phyloP scores from a whole-genome alignment of 1,140 invertebrate species.

The Pachyrhynchus sulphureomaculatus region DNA sequence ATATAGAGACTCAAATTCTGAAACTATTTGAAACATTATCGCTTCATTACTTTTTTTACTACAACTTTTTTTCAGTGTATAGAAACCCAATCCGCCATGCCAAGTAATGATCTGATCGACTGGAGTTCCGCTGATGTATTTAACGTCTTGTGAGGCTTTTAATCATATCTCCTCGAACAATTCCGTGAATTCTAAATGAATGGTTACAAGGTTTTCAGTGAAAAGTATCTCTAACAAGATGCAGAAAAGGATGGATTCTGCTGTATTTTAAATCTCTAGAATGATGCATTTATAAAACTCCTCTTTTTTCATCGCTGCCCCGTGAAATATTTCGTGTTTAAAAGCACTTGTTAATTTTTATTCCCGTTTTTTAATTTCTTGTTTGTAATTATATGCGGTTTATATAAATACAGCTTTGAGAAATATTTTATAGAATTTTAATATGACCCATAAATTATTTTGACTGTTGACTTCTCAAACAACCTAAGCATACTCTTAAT shows the following conservation, averaged over 20 bases:
- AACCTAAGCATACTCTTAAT: too few species aligned
- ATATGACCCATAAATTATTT: too few species aligned
- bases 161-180: conserved; percentile 46
- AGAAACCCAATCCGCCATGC: conserved; percentile 3
- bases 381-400: not conserved
- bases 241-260: conserved; percentile 33
- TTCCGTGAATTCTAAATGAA: conserved; percentile 38
- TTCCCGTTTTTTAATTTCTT: conserved; percentile 1
- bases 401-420: not conserved
- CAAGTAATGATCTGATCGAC: conserved; percentile 33
- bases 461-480: too few species aligned
- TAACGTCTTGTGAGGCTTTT: conserved; percentile 46
- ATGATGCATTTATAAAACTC: conserved; percentile 14
- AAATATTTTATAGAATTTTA: too few species aligned
- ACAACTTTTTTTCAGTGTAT: conserved; percentile 13
- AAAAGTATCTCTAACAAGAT: conserved; percentile 36
- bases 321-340: conserved; percentile 10
- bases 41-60: not conserved
- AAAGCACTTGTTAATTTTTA: conserved; percentile 8
- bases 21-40: too few species aligned
- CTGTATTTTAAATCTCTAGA: conserved; percentile 24
- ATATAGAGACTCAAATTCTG: too few species aligned
- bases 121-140: conserved; percentile 42
- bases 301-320: conserved; percentile 12
- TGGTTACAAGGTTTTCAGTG: conserved; percentile 37